phyloP scores from a whole-genome alignment of 2,888 invertebrate species.

The Megastigmus dorsalis region DNA sequence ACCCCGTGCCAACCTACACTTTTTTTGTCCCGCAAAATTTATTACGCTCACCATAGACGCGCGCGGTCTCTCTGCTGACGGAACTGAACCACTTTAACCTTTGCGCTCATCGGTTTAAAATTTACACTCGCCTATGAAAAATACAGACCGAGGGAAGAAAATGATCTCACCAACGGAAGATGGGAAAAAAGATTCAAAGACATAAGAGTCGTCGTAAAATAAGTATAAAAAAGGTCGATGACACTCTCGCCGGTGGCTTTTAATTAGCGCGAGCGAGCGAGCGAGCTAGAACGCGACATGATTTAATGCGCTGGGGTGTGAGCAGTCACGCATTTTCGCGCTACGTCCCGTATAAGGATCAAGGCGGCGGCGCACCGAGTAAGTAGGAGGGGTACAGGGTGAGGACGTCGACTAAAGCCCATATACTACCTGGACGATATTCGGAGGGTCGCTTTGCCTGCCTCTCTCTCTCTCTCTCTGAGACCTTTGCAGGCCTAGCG shows the following conservation, averaged over 20 bases:
- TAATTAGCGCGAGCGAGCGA: slow-evolving; percentile 60
- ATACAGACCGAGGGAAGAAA: too few relatives aligned
- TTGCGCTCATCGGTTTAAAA: too few relatives aligned
- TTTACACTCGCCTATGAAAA: too few relatives aligned
- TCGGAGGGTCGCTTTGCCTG: not conserved
- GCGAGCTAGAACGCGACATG: slow-evolving; percentile 59
- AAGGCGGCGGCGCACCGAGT: slow-evolving; percentile 24
- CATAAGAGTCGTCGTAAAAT: slow-evolving; percentile 42
- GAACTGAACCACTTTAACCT: too few relatives aligned
- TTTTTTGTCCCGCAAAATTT: too few relatives aligned
- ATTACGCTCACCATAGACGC: not conserved
- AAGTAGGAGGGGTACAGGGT: not conserved
- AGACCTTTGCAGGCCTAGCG: too few relatives aligned
- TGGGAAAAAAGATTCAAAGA: not conserved
- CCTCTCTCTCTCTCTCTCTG: not conserved
- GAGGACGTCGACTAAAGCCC: slow-evolving; percentile 54
- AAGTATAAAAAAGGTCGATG: slow-evolving; percentile 65
- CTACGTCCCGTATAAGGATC: not conserved
- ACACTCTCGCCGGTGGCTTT: slow-evolving; percentile 51
- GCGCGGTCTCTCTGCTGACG: too few relatives aligned
- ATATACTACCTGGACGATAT: not conserved
- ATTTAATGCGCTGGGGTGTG: slow-evolving; percentile 61
- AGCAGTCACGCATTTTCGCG: slow-evolving; percentile 63
- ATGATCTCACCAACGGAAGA: not conserved
- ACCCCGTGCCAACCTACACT: too few relatives aligned